Evolutionary conservation across 2,797 vertebrate genomes (phyloP).

Genomic region (Hozukius guyotensis): DNA sequence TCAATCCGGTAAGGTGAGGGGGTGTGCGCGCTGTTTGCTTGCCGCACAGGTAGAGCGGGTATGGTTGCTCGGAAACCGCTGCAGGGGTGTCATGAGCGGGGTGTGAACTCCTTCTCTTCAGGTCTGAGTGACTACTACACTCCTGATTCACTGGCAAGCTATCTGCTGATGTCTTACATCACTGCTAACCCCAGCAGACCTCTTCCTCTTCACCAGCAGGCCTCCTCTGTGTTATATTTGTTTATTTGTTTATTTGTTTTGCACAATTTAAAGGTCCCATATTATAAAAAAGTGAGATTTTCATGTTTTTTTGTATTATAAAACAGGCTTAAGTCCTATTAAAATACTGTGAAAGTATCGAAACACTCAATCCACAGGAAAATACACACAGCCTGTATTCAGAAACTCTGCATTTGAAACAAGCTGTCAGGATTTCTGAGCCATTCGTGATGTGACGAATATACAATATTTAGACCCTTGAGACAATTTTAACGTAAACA

Average conservation of each 20-base stretch:
- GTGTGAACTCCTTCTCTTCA: slow-evolving; percentile 76
- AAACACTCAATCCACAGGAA: too few species aligned
- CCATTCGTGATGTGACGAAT: too few species aligned
- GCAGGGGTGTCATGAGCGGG: slow-evolving; percentile 86
- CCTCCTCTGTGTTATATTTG: neutral
- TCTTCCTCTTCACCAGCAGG: neutral
- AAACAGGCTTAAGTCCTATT: too few species aligned
- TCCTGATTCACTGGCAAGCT: slow-evolving; percentile 16
- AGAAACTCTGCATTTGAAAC: too few species aligned
- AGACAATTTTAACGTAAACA: too few species aligned
- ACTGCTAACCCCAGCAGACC: slow-evolving; percentile 3
- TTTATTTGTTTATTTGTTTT: too few species aligned
- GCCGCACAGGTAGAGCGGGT: slow-evolving; percentile 92
- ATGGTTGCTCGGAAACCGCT: slow-evolving; percentile 90
- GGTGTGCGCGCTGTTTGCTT: slow-evolving; percentile 80
- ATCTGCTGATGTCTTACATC: slow-evolving; percentile 39
- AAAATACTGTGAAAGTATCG: too few species aligned
- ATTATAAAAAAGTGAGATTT: too few species aligned
- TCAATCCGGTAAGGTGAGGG: slow-evolving; percentile 77
- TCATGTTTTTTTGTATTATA: rapidly evolving
- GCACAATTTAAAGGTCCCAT: too few species aligned
- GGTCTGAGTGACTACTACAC: slow-evolving; percentile 34
- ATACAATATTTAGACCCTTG: too few species aligned
- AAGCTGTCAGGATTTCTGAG: too few species aligned
- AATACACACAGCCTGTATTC: too few species aligned